Percentiles rank a stretch among this genome's conserved stretches.
Evolutionary conservation across 2,797 vertebrate species (phyloP).

Genomic region (Sebastes minor): DNA sequence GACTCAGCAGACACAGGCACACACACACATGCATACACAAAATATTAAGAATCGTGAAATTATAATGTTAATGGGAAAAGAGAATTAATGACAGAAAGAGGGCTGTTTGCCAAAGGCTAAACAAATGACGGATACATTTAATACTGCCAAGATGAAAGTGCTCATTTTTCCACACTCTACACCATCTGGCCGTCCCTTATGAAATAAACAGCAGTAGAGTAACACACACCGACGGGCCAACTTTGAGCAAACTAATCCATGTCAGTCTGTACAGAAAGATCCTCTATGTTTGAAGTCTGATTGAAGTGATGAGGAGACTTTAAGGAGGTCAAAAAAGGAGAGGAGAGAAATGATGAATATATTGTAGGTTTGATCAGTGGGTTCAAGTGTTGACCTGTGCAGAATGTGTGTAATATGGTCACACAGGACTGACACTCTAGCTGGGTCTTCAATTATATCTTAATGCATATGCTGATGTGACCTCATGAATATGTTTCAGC

Average conservation of each 20-base stretch:
- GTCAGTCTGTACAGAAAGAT: constrained; percentile 9
- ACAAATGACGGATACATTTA: constrained; percentile 46
- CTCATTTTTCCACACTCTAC: constrained; percentile 16
- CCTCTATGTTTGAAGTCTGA: constrained; percentile 14
- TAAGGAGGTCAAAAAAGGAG: not conserved
- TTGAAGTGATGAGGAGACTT: not conserved
- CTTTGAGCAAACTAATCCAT: constrained; percentile 42
- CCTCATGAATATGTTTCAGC: not conserved
- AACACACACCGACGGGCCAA: constrained; percentile 45
- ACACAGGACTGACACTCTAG: not conserved
- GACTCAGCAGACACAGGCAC: constrained; percentile 26
- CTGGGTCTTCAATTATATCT: not conserved
- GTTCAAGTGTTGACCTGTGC: not conserved
- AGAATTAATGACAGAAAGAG: constrained; percentile 33
- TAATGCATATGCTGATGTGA: not conserved
- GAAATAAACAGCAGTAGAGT: constrained; percentile 64
- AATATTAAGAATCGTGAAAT: constrained; percentile 12
- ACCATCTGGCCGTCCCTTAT: constrained; percentile 67
- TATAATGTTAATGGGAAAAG: constrained; percentile 15
- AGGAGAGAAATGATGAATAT: not conserved
- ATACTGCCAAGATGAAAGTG: constrained; percentile 36
- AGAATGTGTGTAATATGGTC: not conserved
- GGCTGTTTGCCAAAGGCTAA: constrained; percentile 23
- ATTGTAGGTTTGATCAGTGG: not conserved
- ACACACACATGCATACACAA: constrained; percentile 4